Percentiles rank a stretch among this genome's conserved stretches.
These are phyloP conservation scores for Cephalophus harveyi DNA, from an alignment of 2,113 vertebrate species.

Conservation along the genomic window DNA sequence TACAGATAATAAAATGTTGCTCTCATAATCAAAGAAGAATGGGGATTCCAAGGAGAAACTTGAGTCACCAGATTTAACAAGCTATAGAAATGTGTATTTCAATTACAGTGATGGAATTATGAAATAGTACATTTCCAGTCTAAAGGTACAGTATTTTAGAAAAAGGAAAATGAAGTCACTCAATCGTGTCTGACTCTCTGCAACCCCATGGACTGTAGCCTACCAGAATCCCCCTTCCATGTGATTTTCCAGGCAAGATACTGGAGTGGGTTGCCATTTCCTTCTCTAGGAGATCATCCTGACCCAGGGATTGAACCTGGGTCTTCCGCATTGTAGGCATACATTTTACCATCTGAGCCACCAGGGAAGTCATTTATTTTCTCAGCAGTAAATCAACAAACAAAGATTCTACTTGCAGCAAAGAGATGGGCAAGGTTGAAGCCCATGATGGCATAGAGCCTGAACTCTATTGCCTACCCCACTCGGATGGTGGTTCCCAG, in stretches of 20 bases:
- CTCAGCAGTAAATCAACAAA: neutral
- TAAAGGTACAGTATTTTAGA: neutral
- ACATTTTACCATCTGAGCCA: neutral
- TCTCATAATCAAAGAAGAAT: neutral
- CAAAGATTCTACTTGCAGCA: neutral
- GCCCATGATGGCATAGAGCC: neutral
- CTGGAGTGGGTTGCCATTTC: neutral
- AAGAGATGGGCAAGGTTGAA: neutral
- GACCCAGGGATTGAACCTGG: neutral
- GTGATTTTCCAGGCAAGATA: neutral
- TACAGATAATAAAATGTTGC: neutral
- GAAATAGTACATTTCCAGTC: neutral
- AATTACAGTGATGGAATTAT: rapidly evolving
- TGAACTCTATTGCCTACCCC: neutral
- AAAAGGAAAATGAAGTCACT: neutral
- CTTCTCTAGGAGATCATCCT: neutral
- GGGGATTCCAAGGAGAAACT: neutral
- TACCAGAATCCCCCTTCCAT: neutral
- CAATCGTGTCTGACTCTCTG: neutral
- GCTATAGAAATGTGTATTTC: neutral
- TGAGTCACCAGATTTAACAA: neutral
- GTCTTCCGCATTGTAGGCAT: neutral
- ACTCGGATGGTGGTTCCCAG: neutral
- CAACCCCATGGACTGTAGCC: neutral
- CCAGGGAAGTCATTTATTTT: neutral